Conservation (phyloP, 2,113 vertebrate species). For the Taurulus bubalis region DNA sequence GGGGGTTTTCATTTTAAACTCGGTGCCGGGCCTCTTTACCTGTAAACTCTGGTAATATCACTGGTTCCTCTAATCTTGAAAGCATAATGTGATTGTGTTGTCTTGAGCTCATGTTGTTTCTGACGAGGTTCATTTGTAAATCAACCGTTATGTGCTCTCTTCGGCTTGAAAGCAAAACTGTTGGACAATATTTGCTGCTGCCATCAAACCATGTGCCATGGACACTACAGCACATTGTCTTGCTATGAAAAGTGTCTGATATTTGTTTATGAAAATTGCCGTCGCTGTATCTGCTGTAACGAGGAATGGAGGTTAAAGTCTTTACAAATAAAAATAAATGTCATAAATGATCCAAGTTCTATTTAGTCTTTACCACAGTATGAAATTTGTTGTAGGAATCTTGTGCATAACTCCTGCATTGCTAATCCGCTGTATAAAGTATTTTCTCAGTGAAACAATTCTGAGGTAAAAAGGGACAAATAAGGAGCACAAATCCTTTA, state of each 20-base stretch:
- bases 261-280: slow-evolving; percentile 50
- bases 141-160: slow-evolving; percentile 11
- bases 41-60: slow-evolving; percentile 47
- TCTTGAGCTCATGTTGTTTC: slow-evolving; percentile 41
- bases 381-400: neutral
- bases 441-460: neutral
- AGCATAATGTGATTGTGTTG: slow-evolving; percentile 57
- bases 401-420: neutral
- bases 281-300: slow-evolving; percentile 68
- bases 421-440: neutral
- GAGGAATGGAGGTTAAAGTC: slow-evolving; percentile 29
- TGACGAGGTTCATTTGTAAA: slow-evolving; percentile 30
- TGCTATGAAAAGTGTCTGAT: slow-evolving; percentile 35
- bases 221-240: slow-evolving; percentile 16
- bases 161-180: slow-evolving; percentile 35
- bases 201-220: slow-evolving; percentile 44
- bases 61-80: slow-evolving; percentile 64
- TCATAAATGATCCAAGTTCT: slow-evolving; percentile 15
- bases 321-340: slow-evolving; percentile 51
- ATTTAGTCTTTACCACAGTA: neutral
- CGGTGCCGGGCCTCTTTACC: slow-evolving; percentile 22
- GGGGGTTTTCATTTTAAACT: neutral
- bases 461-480: neutral
- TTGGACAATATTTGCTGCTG: slow-evolving; percentile 27
- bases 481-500: neutral